Evolutionary conservation across 2,113 vertebrate species (phyloP), one percentile per base, ranked within the genome.

Genomic region (Serilophus lunatus): DNA sequence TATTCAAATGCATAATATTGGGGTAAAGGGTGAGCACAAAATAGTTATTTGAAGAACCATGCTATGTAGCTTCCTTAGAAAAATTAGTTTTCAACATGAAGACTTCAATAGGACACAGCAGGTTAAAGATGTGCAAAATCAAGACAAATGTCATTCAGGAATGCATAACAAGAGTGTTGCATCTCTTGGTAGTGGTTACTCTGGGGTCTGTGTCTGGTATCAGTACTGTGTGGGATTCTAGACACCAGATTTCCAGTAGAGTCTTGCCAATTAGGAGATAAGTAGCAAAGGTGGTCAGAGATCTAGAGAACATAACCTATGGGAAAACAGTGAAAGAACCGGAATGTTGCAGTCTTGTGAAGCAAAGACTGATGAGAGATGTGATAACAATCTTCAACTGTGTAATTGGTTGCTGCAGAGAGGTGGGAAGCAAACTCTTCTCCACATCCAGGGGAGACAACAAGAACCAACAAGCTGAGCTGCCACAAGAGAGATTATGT

Each of bases 381-480:
- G 10, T 56, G 91, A 88, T 95, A 92, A 90, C 11, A 4, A 75
- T 95, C 95, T 88, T 86, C 35, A 66, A 9, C 26, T 70, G 17
- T 75, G 35, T 90, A 86, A 84, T 7, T 86, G 76, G 64, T 75
- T 90, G 60, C 51, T 86, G 51, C 19, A 86, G 64, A 74, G 35
- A 81, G 68, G 68, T 13, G 12, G 44, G 72, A 92, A 81, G 49
- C 33, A 57, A 69, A 36, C 44, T 49, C 14, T 75, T 88, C 44
- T 81, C 16, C 19, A 17, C 53, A 31, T 72, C 28, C 47, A 20
- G 3, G 54, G 36, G 54, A 81, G 76, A 3, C 11, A n/a, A 66
- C 80, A 88, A 92, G 92, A 93, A 33, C 15, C 72, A 93, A 86
- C 88, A 81, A 63, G 80, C 80, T 92, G 26, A 93, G 38, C 63